Percentiles rank a stretch among this genome's conserved stretches.
phyloP scores from a whole-genome alignment of 2,113 vertebrate species.

The Xiphorhynchus elegans region DNA sequence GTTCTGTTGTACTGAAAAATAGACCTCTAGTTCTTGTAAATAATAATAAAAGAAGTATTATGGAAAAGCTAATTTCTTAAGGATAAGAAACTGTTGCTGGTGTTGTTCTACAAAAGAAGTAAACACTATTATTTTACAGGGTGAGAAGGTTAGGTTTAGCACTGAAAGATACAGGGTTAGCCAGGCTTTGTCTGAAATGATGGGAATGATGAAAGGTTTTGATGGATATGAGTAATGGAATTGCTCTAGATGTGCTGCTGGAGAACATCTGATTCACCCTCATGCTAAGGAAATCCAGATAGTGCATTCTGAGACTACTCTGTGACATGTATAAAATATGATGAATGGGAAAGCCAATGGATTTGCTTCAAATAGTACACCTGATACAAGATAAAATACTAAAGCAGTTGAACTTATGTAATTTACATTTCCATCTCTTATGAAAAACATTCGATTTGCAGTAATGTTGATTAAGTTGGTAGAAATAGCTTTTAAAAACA shows the following conservation, averaged over 20 bases:
- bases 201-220: neutral
- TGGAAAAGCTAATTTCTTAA: neutral
- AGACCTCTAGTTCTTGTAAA: neutral
- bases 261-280: neutral
- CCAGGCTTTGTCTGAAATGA: neutral
- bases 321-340: neutral
- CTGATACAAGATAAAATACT: neutral
- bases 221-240: neutral
- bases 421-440: neutral
- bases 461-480: neutral
- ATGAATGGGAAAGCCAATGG: neutral
- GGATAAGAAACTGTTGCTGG: neutral
- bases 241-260: neutral
- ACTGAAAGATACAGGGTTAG: neutral
- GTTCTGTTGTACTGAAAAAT: neutral
- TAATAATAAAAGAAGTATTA: neutral
- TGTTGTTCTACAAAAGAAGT: neutral
- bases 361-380: neutral
- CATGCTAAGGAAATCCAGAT: neutral
- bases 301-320: neutral
- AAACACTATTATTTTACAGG: neutral
- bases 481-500: neutral
- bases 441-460: neutral
- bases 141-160: neutral
- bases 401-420: accelerated